Evolutionary conservation across 2,797 vertebrate genomes (phyloP).

Genomic region (Eleutherodactylus coqui): DNA sequence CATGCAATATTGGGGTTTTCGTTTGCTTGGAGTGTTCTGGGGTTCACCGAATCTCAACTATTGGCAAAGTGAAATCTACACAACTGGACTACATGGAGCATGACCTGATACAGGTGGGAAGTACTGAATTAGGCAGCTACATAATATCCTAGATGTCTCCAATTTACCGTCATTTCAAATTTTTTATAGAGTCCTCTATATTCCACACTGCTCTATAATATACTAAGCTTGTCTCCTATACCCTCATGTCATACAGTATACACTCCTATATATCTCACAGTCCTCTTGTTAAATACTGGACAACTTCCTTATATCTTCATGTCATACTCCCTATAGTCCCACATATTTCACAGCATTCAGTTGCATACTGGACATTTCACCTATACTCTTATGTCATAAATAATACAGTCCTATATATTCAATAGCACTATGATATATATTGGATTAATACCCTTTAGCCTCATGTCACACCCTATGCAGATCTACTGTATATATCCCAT

Average conservation of each 20-base stretch:
- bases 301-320: neutral
- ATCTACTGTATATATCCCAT: too few relatives aligned
- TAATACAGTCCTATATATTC: too few relatives aligned
- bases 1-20: slow-evolving; percentile 88
- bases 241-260: neutral
- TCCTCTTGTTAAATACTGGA: neutral
- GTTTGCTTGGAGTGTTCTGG: slow-evolving; percentile 92
- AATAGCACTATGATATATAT: too few relatives aligned
- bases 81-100: slow-evolving; percentile 92
- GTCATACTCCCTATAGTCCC: too few relatives aligned
- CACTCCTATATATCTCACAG: neutral
- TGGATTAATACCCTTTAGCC: too few relatives aligned
- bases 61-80: slow-evolving; percentile 90
- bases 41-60: slow-evolving; percentile 85
- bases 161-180: neutral
- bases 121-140: too few relatives aligned
- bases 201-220: neutral
- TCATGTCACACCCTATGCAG: too few relatives aligned
- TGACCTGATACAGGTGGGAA: slow-evolving; percentile 82
- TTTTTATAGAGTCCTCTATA: neutral
- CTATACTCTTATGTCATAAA: too few relatives aligned
- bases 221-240: too few relatives aligned
- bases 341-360: too few relatives aligned
- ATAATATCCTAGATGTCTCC: neutral
- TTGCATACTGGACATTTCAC: too few relatives aligned